A percentile compares a stretch with the other conserved stretches of the same genome.
These are phyloP conservation scores for Aldrovandia affinis DNA, from an alignment of 2,797 vertebrate species.

Conservation along the genomic window DNA sequence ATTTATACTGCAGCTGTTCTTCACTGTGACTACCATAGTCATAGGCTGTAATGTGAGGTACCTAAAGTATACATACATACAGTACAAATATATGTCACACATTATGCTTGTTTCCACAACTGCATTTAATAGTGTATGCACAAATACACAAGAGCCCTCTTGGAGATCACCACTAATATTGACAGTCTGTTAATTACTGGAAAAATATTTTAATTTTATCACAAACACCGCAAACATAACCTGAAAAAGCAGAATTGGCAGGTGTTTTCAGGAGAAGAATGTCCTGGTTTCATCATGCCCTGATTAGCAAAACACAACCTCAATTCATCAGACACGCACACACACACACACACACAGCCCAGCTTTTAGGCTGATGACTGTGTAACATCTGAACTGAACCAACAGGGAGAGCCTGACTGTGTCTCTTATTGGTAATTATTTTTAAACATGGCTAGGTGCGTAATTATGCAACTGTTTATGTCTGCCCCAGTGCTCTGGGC, in stretches of 20 bases:
- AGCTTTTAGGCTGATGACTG: constrained; percentile 1
- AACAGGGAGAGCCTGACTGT: background rate
- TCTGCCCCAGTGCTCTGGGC: background rate
- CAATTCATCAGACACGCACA: background rate
- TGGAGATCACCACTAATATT: background rate
- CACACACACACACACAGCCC: constrained; percentile 3
- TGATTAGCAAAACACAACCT: constrained; percentile 6
- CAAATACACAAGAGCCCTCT: background rate
- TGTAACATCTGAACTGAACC: background rate
- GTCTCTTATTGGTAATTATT: background rate
- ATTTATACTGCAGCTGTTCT: too few species aligned
- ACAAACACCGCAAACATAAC: background rate
- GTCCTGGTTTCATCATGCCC: background rate
- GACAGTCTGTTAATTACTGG: background rate
- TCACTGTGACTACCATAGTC: too few species aligned
- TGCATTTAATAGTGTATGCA: too few species aligned
- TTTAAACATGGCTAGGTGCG: background rate
- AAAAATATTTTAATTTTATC: background rate
- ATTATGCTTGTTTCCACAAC: too few species aligned
- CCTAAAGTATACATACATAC: too few species aligned
- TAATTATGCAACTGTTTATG: constrained; percentile 1
- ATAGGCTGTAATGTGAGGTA: too few species aligned
- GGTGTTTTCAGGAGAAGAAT: background rate
- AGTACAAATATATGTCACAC: background rate
- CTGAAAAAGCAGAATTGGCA: background rate